phyloP scores from a whole-genome alignment of 2,113 vertebrate genomes.

The Dicentrarchus labrax region DNA sequence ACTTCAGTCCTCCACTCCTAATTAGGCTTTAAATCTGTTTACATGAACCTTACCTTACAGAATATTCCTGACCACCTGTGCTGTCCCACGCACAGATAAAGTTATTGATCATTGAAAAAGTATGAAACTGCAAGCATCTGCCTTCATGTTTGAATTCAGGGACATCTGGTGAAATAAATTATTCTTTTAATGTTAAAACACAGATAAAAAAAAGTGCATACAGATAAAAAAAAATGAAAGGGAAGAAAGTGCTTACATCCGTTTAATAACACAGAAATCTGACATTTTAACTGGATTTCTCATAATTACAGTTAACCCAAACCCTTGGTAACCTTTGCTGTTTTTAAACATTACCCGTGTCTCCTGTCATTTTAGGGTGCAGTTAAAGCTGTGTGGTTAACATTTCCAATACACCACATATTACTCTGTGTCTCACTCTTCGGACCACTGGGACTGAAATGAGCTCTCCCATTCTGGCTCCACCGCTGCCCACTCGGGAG shows the following conservation, averaged over 20 bases:
- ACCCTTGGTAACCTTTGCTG: not conserved
- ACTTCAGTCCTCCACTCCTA: not conserved
- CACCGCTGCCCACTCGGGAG: slow-evolving; percentile 22
- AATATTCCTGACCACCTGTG: not conserved
- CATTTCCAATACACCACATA: not conserved
- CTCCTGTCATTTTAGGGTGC: not conserved
- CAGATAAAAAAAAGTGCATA: not conserved
- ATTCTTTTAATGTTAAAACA: not conserved
- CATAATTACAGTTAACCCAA: not conserved
- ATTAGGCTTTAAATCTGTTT: not conserved
- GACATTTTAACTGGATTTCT: not conserved
- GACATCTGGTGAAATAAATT: not conserved
- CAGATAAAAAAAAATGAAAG: not conserved
- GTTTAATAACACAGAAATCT: not conserved
- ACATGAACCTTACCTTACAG: not conserved
- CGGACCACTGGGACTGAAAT: slow-evolving; percentile 30
- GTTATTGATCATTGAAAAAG: not conserved
- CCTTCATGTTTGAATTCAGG: not conserved
- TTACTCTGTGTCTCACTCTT: not conserved
- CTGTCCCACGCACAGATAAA: not conserved
- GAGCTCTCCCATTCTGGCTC: slow-evolving; percentile 9
- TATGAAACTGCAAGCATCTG: not conserved
- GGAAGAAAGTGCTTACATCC: not conserved
- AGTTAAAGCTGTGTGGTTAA: not conserved
- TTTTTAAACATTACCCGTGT: not conserved